Conservation (phyloP, 2,888 invertebrate species). For the Eupelmus urozonus region DNA sequence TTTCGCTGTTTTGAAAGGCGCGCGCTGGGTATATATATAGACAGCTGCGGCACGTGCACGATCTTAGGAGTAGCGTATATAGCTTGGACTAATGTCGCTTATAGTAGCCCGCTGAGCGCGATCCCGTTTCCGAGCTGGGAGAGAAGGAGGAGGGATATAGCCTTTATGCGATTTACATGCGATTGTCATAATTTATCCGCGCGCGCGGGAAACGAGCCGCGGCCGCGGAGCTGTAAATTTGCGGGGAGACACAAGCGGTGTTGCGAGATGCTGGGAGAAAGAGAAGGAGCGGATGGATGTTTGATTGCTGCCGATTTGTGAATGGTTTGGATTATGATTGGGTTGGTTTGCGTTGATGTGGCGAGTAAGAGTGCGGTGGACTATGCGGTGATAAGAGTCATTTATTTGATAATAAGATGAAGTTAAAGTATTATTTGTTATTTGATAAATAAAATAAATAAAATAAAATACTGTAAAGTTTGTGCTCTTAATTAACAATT, state of each 20-base stretch:
- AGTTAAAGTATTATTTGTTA: no score
- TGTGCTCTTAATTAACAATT: no score
- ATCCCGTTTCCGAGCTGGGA: constrained; percentile 27
- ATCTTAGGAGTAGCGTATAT: not conserved
- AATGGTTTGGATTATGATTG: no score
- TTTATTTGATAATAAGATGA: no score
- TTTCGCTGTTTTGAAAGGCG: constrained; percentile 38
- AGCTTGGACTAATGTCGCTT: constrained; percentile 26
- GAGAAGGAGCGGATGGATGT: not conserved
- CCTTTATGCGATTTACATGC: constrained; percentile 46
- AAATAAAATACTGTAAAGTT: no score
- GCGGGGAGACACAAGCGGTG: not conserved
- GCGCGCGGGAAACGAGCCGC: not conserved
- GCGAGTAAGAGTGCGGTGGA: no score
- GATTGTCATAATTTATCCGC: constrained; percentile 48
- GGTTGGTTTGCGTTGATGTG: no score
- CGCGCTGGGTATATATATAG: constrained; percentile 10
- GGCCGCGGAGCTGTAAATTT: not conserved
- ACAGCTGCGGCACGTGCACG: not conserved
- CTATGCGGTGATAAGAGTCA: no score
- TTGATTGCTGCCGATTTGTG: not conserved
- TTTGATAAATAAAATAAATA: no score
- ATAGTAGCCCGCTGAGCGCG: constrained; percentile 25
- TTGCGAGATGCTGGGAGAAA: not conserved
- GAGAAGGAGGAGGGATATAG: not conserved